Evolutionary conservation across 2,797 vertebrate species (phyloP).

Genomic region (Tokudaia muenninki): DNA sequence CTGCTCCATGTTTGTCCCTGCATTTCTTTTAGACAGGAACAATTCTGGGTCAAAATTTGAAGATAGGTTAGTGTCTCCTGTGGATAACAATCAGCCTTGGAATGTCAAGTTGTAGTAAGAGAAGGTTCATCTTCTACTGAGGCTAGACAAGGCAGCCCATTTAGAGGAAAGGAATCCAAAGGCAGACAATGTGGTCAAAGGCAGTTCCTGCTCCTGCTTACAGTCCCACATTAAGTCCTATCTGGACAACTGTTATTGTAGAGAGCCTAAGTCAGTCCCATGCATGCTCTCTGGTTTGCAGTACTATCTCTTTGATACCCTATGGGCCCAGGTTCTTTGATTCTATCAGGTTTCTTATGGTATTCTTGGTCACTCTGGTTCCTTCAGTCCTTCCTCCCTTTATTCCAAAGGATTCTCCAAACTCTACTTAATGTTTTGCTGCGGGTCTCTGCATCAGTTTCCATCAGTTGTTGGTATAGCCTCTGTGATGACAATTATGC

Average conservation of each 20-base stretch:
- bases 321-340: neutral
- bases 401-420: neutral
- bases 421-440: neutral
- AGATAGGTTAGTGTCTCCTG: neutral
- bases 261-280: neutral
- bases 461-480: neutral
- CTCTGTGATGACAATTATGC: neutral
- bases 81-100: neutral
- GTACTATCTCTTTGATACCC: neutral
- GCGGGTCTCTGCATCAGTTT: neutral
- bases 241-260: neutral
- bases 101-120: neutral
- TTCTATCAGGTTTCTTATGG: neutral
- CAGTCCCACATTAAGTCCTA: neutral
- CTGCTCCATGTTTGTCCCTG: neutral
- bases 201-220: neutral
- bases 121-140: neutral
- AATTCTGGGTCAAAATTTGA: neutral
- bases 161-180: neutral
- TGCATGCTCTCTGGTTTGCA: neutral
- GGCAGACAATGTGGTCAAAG: neutral
- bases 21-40: neutral
- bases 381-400: neutral
- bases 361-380: neutral
- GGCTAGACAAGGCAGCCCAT: neutral